Evolutionary conservation across 1,140 invertebrate genomes (phyloP), one percentile per base, ranked within the genome.

Genomic region (Drosophila parvula): DNA sequence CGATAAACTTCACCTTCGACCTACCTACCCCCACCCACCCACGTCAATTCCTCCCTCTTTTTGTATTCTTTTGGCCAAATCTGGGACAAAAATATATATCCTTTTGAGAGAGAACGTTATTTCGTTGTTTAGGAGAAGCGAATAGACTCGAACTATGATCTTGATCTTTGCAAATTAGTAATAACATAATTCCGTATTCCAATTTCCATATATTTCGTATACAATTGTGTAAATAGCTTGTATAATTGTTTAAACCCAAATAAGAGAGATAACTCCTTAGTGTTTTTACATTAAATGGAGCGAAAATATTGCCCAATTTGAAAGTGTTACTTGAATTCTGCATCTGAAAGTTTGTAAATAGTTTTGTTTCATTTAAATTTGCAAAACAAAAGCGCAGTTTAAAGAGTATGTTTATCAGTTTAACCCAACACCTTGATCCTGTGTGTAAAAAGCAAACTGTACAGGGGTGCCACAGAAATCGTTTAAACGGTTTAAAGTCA

Each of bases 71-170:
- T 53, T 53, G 50, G 28, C 30, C 53, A 43, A 60, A 43, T 18
- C 61, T 63, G 55, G 18, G 32, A 53, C 16, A 22, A 14, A 36
- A 12, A 36, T 22, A 30, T 38, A 61, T 65, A 44, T 69, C 47
- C 38, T 65, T 44, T 36, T 4, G 18, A 50, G 18, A 58, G 43
- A 45, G 27, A 30, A 28, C 8, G 1, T 36, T 56, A 34, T 50
- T 63, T 38, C 14, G 32, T 38, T 14, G 16, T 1, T 14, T 36
- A 18, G 45, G 60, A 36, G 32, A 69, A 51, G 61, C 65, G 65
- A 69, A 69, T 51, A 30, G 65, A 64, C 60, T 65, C 47, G 22
- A 69, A 69, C 16, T 62, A 41, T 44, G 32, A 45, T 32, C 4
- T 22, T 16, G 16, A 32, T 16, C 16, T 32, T 38, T 27, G 2